Evolutionary conservation across 2,797 vertebrate species (phyloP).

Genomic region (Rhabdophis nuchalis): DNA sequence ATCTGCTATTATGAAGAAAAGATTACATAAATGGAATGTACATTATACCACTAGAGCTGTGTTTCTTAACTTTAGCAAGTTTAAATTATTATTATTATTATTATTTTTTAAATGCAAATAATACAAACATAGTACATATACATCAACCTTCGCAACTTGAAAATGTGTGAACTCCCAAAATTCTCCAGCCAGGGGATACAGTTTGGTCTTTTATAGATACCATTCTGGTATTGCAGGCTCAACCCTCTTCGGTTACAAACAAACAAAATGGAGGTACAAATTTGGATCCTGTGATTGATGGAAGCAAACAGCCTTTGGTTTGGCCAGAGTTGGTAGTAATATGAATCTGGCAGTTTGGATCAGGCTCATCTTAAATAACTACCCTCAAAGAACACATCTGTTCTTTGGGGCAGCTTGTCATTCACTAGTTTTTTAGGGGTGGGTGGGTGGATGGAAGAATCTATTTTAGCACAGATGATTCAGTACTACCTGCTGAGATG

Average conservation of each 20-base stretch:
- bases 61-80: background rate
- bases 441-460: no score
- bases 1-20: background rate
- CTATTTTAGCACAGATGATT: background rate
- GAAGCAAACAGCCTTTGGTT: background rate
- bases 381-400: background rate
- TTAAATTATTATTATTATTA: background rate
- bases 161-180: background rate
- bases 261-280: background rate
- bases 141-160: background rate
- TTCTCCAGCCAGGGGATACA: background rate
- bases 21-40: background rate
- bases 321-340: background rate
- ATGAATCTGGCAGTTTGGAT: background rate
- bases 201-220: background rate
- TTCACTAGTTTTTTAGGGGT: background rate
- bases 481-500: background rate
- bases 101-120: no score
- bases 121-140: no score
- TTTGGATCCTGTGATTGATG: background rate
- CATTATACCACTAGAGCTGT: background rate
- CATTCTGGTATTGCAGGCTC: background rate
- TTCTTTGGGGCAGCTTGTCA: background rate
- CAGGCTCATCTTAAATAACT: background rate
- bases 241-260: background rate